Percentiles rank a stretch among this genome's conserved stretches.
phyloP scores from a whole-genome alignment of 1,140 invertebrate species.

The Coptotermes formosanus region DNA sequence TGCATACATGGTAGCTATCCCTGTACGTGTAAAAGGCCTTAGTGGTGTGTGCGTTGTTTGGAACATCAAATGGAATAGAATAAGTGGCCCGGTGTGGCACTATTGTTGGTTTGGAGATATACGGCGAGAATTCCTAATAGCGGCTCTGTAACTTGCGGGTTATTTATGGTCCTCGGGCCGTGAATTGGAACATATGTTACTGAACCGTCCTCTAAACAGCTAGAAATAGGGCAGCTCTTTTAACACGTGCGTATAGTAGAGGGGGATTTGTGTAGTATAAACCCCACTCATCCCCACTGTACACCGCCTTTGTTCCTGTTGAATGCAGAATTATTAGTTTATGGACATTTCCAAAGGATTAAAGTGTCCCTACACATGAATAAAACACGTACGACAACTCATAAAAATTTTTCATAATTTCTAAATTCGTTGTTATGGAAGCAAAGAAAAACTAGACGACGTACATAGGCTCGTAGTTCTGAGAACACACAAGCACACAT shows the following conservation, averaged over 20 bases:
- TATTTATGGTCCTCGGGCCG: not conserved
- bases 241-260: not conserved
- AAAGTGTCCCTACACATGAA: not conserved
- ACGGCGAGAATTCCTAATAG: not conserved
- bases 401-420: conserved; percentile 16
- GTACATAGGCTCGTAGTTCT: too few species aligned
- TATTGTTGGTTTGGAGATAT: not conserved
- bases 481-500: too few species aligned
- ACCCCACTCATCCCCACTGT: not conserved
- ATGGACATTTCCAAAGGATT: not conserved
- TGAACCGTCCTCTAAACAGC: not conserved
- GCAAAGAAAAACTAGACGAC: too few species aligned
- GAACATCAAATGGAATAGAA: not conserved
- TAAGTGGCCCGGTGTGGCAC: not conserved
- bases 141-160: not conserved
- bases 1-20: too few species aligned
- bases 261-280: not conserved
- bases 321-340: not conserved
- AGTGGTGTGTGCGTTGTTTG: too few species aligned
- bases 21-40: too few species aligned
- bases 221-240: not conserved
- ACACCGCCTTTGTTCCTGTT: not conserved
- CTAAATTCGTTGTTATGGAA: not conserved
- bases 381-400: not conserved
- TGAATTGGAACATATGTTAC: not conserved